Evolutionary conservation across 1,140 invertebrate species (phyloP).

Genomic region (Teleogryllus occipitalis): DNA sequence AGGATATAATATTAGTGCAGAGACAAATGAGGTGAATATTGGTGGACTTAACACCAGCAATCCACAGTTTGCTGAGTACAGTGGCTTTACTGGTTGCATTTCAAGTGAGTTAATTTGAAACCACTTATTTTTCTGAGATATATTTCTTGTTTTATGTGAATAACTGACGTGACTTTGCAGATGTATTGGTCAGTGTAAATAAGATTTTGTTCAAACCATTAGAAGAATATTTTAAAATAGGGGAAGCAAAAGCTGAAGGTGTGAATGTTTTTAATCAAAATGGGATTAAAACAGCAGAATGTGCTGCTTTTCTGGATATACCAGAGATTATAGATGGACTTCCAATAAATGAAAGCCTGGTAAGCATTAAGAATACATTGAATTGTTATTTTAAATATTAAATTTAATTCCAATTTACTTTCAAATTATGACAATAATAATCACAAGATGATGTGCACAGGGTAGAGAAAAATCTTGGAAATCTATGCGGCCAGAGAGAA

Average conservation of each 20-base stretch:
- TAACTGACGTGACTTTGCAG: constrained; percentile 38
- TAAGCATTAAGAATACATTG: constrained; percentile 39
- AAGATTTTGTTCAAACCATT: constrained; percentile 70
- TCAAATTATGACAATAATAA: not conserved
- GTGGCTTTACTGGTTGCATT: constrained; percentile 78
- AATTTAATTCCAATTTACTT: not conserved
- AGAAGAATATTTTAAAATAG: constrained; percentile 82
- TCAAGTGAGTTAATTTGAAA: constrained; percentile 58
- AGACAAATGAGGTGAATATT: constrained; percentile 68
- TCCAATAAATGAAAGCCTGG: constrained; percentile 56
- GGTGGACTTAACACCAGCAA: constrained; percentile 78
- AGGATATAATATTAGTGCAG: not conserved
- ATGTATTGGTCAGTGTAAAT: constrained; percentile 73
- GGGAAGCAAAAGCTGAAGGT: constrained; percentile 66
- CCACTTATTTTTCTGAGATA: not conserved
- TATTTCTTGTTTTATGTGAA: not conserved
- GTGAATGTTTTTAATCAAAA: constrained; percentile 72
- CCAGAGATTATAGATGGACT: constrained; percentile 50
- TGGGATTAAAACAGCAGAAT: constrained; percentile 74
- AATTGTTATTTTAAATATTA: not conserved
- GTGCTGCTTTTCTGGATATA: constrained; percentile 62
- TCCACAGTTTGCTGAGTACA: constrained; percentile 66
- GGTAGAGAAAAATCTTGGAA: constrained; percentile 68
- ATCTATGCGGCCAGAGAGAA: constrained; percentile 64
- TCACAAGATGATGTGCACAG: constrained; percentile 33